Base-by-base conservation (phyloP, 2,797 vertebrate species). In the Odontamblyopus lacepedii region DNA sequence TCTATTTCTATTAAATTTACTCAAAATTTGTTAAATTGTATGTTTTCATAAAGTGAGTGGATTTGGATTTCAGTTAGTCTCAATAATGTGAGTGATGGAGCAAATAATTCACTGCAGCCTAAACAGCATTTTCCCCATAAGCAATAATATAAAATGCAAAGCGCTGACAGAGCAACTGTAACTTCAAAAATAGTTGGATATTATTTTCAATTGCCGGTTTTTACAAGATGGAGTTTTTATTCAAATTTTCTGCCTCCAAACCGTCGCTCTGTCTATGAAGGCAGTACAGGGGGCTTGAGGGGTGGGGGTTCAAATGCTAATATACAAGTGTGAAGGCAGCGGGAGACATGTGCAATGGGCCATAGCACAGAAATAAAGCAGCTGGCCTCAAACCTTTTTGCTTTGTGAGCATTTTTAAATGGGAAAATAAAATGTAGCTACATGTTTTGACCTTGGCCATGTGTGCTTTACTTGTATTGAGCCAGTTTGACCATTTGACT, bases 181-280 rank as follows among this genome's bases (percentile, higher is more conserved):
- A 56, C 41, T 66, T 18, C 63, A 66, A 26, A 66, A 50, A 66
- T 18, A 44, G 63, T 27, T 51, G 44, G 26, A 50, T 66, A 50
- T 50, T 66, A 50, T 29, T 51, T 44, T 50, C 63, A 66, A 66
- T 66, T 66, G 63, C 63, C 26, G 51, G 23, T 66, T 66, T 66
- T 66, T 51, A 66, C 63, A 66, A 29, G 63, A 51, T 66, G 63
- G 63, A 66, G 26, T 29, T 66, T 66, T 66, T 66, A 66, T 66
- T 66, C 63, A 50, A 66, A 66, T 66, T 50, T 48, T 66, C 26
- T 50, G 63, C 44, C 44, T 66, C 26, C 63, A 51, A 50, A 66
- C 63, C 51, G 29, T 66, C 15, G 41, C 13, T 29, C 23, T 29
- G 44, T 50, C 41, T 65, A 26, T 50, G 63, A 7, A 64, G 63